A percentile compares a stretch with the other conserved stretches of the same genome.
phyloP scores from a whole-genome alignment of 53 echinoderm and acorn worm genomes.

The Apostichopus leukothele region DNA sequence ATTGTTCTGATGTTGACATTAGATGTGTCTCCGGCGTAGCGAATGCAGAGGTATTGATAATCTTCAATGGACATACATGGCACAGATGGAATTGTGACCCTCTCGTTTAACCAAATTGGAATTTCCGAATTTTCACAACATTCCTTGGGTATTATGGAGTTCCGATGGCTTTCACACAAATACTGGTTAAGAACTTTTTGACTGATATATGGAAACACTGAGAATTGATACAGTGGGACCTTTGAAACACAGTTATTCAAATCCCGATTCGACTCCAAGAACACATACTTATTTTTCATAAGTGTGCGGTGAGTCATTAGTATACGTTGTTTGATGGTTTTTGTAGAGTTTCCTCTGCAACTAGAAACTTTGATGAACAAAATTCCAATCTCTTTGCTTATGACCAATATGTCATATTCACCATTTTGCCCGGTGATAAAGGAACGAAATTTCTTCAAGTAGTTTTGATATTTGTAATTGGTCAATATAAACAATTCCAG shows the following conservation, averaged over 20 bases:
- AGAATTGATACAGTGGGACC: neutral
- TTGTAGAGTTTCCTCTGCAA: neutral
- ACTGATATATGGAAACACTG: neutral
- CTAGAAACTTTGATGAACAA: neutral
- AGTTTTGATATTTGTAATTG: neutral
- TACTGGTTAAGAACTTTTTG: neutral
- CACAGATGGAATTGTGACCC: neutral
- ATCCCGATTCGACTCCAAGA: conserved; percentile 7
- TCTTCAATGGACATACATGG: neutral
- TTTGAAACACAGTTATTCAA: neutral
- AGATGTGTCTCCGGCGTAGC: neutral
- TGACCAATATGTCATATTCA: neutral
- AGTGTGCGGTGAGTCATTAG: neutral
- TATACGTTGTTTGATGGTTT: neutral
- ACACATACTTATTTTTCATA: neutral
- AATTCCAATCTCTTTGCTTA: neutral
- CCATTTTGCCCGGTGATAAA: conserved; percentile 3
- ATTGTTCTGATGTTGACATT: neutral
- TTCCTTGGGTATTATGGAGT: neutral
- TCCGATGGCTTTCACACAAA: neutral
- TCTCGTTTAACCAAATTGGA: neutral
- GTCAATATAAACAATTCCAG: neutral
- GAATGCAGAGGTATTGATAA: conserved; percentile 4
- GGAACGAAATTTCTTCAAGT: neutral
- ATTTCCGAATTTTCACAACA: neutral